phyloP scores from a whole-genome alignment of 2,888 invertebrate species.

The Abscondita cerata region DNA sequence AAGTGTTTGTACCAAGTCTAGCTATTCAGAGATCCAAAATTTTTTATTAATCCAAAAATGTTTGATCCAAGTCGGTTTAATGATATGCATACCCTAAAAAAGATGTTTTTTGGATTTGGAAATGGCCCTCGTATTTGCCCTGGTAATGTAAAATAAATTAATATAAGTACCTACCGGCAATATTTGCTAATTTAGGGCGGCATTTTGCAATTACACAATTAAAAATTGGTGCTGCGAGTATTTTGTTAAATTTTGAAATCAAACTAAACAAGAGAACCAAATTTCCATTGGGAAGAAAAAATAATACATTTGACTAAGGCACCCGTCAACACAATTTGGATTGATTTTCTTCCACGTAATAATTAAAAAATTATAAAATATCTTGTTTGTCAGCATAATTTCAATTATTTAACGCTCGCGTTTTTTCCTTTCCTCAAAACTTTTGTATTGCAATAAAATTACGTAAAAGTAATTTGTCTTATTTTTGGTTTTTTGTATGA shows the following conservation, averaged over 20 bases:
- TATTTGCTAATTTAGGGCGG: slow-evolving; percentile 35
- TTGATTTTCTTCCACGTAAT: slow-evolving; percentile 33
- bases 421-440: too few relatives aligned
- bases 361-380: background rate
- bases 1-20: slow-evolving; percentile 45
- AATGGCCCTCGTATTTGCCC: slow-evolving; percentile 44
- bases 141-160: slow-evolving; percentile 28
- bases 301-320: slow-evolving; percentile 30
- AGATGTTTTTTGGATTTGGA: slow-evolving; percentile 42
- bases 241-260: slow-evolving; percentile 21
- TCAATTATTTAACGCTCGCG: too few relatives aligned
- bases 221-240: slow-evolving; percentile 38
- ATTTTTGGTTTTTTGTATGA: too few relatives aligned
- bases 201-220: slow-evolving; percentile 43
- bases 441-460: too few relatives aligned
- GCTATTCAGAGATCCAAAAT: slow-evolving; percentile 47
- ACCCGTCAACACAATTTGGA: slow-evolving; percentile 36
- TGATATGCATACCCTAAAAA: slow-evolving; percentile 43
- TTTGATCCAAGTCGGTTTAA: slow-evolving; percentile 53
- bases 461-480: too few relatives aligned
- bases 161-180: background rate
- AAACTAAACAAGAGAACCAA: slow-evolving; percentile 24
- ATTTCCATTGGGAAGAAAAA: slow-evolving; percentile 36
- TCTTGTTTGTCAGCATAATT: too few relatives aligned
- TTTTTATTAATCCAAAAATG: slow-evolving; percentile 50